Evolutionary conservation across 2,888 invertebrate genomes (phyloP).

Genomic region (Thysanoteuthis rhombus): DNA sequence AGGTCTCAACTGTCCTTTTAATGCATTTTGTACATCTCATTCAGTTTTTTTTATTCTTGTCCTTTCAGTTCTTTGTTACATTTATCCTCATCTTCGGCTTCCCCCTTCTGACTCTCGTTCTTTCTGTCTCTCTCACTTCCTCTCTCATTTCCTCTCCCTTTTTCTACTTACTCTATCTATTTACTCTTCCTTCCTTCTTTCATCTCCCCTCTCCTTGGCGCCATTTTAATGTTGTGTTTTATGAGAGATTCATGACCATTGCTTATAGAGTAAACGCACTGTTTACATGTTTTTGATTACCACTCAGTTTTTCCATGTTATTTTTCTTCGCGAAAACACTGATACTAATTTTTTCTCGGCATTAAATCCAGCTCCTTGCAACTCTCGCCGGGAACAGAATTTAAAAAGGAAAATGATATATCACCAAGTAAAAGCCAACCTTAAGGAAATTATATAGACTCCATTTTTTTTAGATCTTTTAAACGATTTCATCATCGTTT

Average conservation of each 20-base stretch:
- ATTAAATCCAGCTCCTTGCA: not conserved
- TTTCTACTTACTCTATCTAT: fast-evolving
- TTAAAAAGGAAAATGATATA: not conserved
- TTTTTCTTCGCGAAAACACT: not conserved
- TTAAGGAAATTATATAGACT: not conserved
- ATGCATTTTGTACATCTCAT: no score
- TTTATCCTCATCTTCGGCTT: no score
- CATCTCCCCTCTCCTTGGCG: not conserved
- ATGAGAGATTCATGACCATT: not conserved
- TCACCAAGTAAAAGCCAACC: not conserved
- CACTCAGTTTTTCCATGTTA: not conserved
- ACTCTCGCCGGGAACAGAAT: no score
- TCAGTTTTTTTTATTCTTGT: no score
- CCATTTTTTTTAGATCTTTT: not conserved
- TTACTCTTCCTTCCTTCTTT: not conserved
- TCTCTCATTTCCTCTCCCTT: not conserved
- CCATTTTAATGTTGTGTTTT: not conserved
- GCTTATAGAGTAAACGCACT: not conserved
- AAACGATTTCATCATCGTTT: not conserved
- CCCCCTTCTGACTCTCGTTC: no score
- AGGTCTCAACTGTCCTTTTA: no score
- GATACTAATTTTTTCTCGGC: not conserved
- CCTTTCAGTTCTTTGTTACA: no score
- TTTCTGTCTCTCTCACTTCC: no score
- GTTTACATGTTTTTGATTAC: not conserved